Base-by-base conservation (phyloP, 2,888 invertebrate genomes). In the Eremobia ochroleuca region DNA sequence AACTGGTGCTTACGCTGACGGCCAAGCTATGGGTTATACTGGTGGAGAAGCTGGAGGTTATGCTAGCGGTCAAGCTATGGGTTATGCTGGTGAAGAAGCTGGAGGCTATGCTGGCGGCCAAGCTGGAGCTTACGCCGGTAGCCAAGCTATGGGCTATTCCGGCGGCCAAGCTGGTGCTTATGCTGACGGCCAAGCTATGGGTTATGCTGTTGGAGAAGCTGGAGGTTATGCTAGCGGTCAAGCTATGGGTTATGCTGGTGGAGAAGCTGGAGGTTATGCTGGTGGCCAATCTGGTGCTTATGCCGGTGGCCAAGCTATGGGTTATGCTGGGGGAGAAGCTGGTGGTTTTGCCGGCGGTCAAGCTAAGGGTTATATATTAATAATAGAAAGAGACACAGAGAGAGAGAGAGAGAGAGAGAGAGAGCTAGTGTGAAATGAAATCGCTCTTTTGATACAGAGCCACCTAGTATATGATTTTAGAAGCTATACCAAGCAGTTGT, bases 61-160 rank as follows among this genome's bases (percentile, higher is more conserved):
- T 13, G 49, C 31, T 0, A 15, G 55, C 0, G 58, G 68, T 0
- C n/a, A 43, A 59, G 40, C 25, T 31, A 9, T 18, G 0, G 58
- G 3, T 58, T 69, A n/a, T 59, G 34, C n/a, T 1, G 2, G n/a
- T 0, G 68, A 43, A 0, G 0, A 43, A n/a, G 62, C 49, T 28
- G 1, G 2, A 0, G 66, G 1, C 11, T 65, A 40, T 5, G 40
- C 40, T 0, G 43, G 65, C 0, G 28, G 43, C 0, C 2, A 40
- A 25, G 15, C 62, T 37, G 25, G 34, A 0, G 62, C 3, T 15
- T 62, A 1, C 1, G 62, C 37, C 0, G 9, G 37, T 1, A 9
- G 59, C 4, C 28, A 59, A 34, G 25, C 61, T 34, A 2, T 2
- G 1, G 62, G 25, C 25, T 62, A 25, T 34, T 13, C 34, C 2